Percentiles rank a stretch among this genome's conserved stretches.
phyloP scores from a whole-genome alignment of 2,888 invertebrate genomes.

The Trilocha varians region DNA sequence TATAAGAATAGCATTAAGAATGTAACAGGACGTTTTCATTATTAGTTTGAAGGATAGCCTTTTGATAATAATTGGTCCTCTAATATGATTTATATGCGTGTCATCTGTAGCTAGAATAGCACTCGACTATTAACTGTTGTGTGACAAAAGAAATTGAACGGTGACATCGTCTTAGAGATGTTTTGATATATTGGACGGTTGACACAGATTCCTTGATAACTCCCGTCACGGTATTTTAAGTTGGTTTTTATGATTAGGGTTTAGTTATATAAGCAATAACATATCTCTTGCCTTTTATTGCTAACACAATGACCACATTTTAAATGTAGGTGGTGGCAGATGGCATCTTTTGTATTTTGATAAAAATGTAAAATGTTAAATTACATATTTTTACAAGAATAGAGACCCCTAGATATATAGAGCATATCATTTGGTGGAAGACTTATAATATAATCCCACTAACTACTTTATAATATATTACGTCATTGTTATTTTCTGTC shows the following conservation, averaged over 20 bases:
- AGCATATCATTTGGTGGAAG: too few relatives aligned
- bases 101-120: constrained; percentile 23
- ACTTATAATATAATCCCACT: too few relatives aligned
- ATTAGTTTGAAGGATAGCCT: constrained; percentile 45
- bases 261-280: too few relatives aligned
- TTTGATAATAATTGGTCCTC: constrained; percentile 61
- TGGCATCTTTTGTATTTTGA: too few relatives aligned
- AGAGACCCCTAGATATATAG: too few relatives aligned
- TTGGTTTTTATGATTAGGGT: not conserved
- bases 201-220: constrained; percentile 11
- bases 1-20: constrained; percentile 57
- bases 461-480: too few relatives aligned
- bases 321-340: too few relatives aligned
- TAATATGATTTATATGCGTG: constrained; percentile 59
- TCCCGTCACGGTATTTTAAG: not conserved
- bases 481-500: too few relatives aligned
- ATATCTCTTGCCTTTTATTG: too few relatives aligned
- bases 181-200: constrained; percentile 41
- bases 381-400: too few relatives aligned
- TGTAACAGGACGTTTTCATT: constrained; percentile 48
- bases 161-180: constrained; percentile 35
- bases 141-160: constrained; percentile 32
- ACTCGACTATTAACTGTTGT: constrained; percentile 17
- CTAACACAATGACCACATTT: too few relatives aligned
- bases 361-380: too few relatives aligned